phyloP scores from a whole-genome alignment of 2,888 invertebrate genomes.

The Phalangium opilio region DNA sequence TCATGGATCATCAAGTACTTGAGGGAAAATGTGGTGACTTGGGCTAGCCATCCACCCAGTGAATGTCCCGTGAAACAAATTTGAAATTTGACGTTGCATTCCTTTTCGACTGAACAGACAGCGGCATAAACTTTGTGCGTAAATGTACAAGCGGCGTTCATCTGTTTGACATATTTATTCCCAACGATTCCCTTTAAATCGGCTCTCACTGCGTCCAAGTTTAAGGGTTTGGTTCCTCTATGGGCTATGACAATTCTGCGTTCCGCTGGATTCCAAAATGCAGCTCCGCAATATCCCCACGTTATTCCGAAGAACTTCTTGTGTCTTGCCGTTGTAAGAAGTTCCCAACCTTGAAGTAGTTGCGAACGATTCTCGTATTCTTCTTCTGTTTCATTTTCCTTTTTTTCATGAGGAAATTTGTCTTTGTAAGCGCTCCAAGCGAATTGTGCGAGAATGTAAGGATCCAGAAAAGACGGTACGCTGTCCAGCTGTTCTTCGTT shows the following conservation, averaged over 20 bases:
- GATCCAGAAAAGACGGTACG: too few species aligned
- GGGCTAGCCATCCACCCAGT: neutral
- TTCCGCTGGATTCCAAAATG: neutral
- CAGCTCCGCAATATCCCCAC: neutral
- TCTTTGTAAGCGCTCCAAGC: too few species aligned
- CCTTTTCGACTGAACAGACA: neutral
- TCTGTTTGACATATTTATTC: constrained; percentile 1
- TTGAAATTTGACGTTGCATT: neutral
- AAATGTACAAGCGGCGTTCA: constrained; percentile 2
- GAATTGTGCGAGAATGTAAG: too few species aligned
- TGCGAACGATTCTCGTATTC: too few species aligned
- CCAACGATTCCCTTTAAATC: neutral
- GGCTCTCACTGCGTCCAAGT: neutral
- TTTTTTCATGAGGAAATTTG: too few species aligned
- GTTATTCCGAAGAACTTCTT: too few species aligned
- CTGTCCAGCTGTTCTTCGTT: too few species aligned
- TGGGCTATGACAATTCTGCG: constrained; percentile 1
- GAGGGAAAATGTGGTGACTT: neutral
- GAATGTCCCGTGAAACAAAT: constrained; percentile 3
- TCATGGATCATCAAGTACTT: neutral
- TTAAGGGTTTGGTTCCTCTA: neutral
- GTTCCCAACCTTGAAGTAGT: too few species aligned
- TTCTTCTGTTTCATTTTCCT: too few species aligned
- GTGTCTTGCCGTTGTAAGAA: too few species aligned
- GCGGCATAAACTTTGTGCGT: neutral